Evolutionary conservation across 2,888 invertebrate genomes (phyloP), one percentile per base, ranked within the genome.

Genomic region (Eilema depressum): DNA sequence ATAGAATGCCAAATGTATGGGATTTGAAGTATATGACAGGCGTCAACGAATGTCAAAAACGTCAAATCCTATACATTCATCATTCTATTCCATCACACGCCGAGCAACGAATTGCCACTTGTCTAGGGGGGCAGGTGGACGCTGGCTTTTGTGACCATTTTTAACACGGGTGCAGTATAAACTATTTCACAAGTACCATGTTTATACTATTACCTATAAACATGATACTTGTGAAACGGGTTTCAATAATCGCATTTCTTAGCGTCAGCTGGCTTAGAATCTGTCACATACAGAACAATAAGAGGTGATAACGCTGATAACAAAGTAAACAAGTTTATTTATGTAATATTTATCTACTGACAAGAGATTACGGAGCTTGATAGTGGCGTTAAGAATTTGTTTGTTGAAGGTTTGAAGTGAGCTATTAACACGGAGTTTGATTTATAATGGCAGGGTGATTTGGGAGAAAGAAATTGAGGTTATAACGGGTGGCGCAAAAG

Each of bases 201-300:
- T 14, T 20, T n/a, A 20, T 47, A 41, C 41, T 14, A 47, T 41
- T 17, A 3, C 3, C 4, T 30, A 41, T 17, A 41, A 41, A 37
- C 33, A 37, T 4, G 17, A 17, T 41, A 41, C 17, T 41, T 41
- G 41, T 17, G 41, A 41, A 41, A 41, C 17, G 41, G 41, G 8
- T 53, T 53, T n/a, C 20, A 53, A n/a, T n/a, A 53, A 53, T 53
- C 53, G n/a, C 53, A 53, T 20, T 53, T 53, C 53, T 53, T 53
- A 53, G 53, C 53, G 2, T n/a, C 53, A 53, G 20, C 10, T n/a
- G n/a, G 53, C n/a, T 53, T 53, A 53, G n/a, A n/a, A n/a, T n/a
- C 53, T n/a, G 53, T n/a, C 53, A 53, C n/a, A 53, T n/a, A 53
- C 53, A 53, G 53, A 53, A 53, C 53, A 53, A 53, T 53, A 53